phyloP scores from a whole-genome alignment of 2,113 vertebrate genomes.

The Chloroceryle aenea region DNA sequence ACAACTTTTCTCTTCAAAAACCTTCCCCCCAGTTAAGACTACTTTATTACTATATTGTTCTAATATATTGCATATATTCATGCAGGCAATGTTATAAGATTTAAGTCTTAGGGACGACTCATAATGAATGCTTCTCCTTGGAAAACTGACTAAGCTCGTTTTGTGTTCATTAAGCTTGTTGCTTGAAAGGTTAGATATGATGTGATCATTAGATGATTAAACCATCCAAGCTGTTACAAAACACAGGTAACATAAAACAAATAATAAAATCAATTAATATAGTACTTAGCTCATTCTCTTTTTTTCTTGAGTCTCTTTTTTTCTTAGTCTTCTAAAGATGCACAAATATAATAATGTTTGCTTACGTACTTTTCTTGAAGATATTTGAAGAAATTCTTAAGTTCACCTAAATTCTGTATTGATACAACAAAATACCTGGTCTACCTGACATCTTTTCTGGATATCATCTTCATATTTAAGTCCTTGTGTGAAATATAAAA shows the following conservation, averaged over 20 bases:
- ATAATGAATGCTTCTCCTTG: constrained; percentile 36
- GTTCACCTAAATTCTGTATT: not conserved
- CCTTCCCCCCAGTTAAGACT: not conserved
- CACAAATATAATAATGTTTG: not conserved
- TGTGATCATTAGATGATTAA: not conserved
- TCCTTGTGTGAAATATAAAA: not conserved
- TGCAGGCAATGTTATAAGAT: constrained; percentile 32
- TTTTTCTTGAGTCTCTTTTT: not conserved
- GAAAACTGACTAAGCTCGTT: constrained; percentile 39
- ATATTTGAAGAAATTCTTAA: not conserved
- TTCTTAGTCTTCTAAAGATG: not conserved
- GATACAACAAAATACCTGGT: not conserved
- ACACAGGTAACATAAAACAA: not conserved
- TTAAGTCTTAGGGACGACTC: constrained; percentile 61
- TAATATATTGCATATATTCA: constrained; percentile 21
- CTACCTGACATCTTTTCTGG: not conserved
- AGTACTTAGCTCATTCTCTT: not conserved
- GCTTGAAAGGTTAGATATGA: constrained; percentile 32
- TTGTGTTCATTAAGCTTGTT: constrained; percentile 39
- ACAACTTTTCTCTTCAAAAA: not conserved
- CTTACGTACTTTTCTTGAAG: not conserved
- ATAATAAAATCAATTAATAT: not conserved
- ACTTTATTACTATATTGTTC: not conserved
- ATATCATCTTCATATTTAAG: not conserved
- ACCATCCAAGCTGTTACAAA: not conserved